These are phyloP conservation scores for Melanostoma mellinum DNA, from an alignment of 2,888 invertebrate species.

Conservation along the genomic window DNA sequence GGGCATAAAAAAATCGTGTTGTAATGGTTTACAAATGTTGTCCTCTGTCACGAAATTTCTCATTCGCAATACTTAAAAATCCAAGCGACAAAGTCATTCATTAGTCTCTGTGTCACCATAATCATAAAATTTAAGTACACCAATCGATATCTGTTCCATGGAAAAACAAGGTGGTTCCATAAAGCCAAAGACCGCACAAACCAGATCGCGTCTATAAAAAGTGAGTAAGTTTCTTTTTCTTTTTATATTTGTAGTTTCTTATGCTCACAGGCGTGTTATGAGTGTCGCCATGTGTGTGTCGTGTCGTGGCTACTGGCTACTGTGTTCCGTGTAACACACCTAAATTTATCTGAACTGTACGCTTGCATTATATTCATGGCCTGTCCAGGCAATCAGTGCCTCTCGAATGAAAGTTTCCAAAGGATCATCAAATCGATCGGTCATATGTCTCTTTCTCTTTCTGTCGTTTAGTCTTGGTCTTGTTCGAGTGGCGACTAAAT, in stretches of 20 bases:
- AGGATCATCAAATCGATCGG: slow-evolving; percentile 61
- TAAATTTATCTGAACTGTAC: slow-evolving; percentile 24
- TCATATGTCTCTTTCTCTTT: too few relatives aligned
- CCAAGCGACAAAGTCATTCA: slow-evolving; percentile 38
- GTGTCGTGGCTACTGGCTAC: slow-evolving; percentile 31
- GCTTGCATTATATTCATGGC: slow-evolving; percentile 26
- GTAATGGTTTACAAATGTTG: too few relatives aligned
- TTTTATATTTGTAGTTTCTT: slow-evolving; percentile 1
- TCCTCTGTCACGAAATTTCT: too few relatives aligned
- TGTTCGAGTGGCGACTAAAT: slow-evolving; percentile 34
- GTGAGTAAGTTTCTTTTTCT: neutral
- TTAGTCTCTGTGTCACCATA: slow-evolving; percentile 62
- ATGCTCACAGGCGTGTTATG: slow-evolving; percentile 37
- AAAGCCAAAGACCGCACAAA: slow-evolving; percentile 28
- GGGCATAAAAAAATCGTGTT: too few relatives aligned
- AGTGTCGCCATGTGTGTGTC: slow-evolving; percentile 18
- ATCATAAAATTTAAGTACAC: slow-evolving; percentile 63
- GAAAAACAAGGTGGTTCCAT: slow-evolving; percentile 43
- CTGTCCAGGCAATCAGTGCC: slow-evolving; percentile 38
- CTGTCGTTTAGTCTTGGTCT: slow-evolving; percentile 9
- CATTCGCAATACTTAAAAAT: neutral
- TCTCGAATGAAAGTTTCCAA: slow-evolving; percentile 29
- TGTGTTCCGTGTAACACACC: slow-evolving; percentile 55
- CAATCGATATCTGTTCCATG: slow-evolving; percentile 52
- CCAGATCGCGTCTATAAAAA: slow-evolving; percentile 51